phyloP scores from a whole-genome alignment of 1,140 invertebrate species.

The Propsilocerus akamusi region DNA sequence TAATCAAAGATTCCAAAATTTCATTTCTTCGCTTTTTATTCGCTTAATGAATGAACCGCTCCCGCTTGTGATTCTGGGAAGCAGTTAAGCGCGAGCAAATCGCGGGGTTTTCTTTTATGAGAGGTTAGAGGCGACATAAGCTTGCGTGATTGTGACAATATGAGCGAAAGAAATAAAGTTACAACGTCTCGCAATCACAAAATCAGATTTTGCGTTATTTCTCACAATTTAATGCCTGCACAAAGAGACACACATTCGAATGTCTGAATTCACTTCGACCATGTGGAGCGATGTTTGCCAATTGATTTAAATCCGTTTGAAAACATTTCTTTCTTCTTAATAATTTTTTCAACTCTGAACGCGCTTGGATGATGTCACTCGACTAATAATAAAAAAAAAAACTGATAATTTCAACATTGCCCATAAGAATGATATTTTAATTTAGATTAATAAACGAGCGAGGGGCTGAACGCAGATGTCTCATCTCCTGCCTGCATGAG shows the following conservation, averaged over 20 bases:
- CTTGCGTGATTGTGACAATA: too few species aligned
- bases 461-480: neutral
- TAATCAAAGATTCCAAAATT: neutral
- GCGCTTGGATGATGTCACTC: neutral
- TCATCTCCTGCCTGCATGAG: too few species aligned
- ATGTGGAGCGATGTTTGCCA: neutral
- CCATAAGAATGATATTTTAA: neutral
- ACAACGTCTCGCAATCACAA: too few species aligned
- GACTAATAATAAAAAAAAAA: slow-evolving; percentile 3
- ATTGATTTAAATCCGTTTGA: slow-evolving; percentile 4
- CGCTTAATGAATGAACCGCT: neutral
- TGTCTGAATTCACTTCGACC: too few species aligned
- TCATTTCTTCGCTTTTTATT: neutral
- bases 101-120: too few species aligned
- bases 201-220: too few species aligned
- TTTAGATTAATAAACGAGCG: neutral
- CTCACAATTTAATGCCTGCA: too few species aligned
- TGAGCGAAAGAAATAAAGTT: too few species aligned
- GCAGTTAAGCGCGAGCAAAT: too few species aligned
- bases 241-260: too few species aligned
- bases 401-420: slow-evolving; percentile 3
- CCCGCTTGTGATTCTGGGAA: neutral
- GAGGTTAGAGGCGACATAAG: too few species aligned
- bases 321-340: neutral
- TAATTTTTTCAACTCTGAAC: neutral